Conservation (phyloP, 2,797 vertebrate genomes). For the Tamandua tetradactyla region DNA sequence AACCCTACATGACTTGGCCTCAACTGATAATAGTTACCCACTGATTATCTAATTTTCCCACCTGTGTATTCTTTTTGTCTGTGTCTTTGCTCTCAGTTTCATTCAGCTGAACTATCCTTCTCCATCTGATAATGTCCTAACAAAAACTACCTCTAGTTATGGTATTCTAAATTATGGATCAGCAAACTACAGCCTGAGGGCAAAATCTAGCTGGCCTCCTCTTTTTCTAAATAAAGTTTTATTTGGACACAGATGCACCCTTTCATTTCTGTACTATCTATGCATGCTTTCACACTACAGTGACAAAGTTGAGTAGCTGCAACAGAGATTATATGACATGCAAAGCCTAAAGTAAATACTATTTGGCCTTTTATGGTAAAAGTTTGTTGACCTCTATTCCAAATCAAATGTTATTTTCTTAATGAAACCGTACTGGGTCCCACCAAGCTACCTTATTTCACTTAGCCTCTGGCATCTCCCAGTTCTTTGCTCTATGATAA, state of each 20-base stretch:
- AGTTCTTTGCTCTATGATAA: neutral
- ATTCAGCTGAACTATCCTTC: neutral
- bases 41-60: neutral
- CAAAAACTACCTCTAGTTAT: neutral
- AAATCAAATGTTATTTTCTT: neutral
- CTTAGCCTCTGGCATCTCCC: neutral
- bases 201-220: neutral
- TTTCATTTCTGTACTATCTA: neutral
- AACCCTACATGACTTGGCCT: neutral
- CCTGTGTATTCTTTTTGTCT: neutral
- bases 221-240: conserved; percentile 57
- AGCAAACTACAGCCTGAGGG: neutral
- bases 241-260: neutral
- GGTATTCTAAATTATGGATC: neutral
- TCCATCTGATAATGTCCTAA: neutral
- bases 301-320: too few species aligned
- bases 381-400: neutral
- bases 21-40: neutral
- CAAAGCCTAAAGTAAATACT: neutral
- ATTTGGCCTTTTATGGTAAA: neutral
- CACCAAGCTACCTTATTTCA: neutral
- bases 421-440: neutral
- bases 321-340: neutral
- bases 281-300: neutral
- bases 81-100: neutral